Base-by-base conservation (phyloP, 2,888 invertebrate genomes). In the Scotopteryx bipunctaria region DNA sequence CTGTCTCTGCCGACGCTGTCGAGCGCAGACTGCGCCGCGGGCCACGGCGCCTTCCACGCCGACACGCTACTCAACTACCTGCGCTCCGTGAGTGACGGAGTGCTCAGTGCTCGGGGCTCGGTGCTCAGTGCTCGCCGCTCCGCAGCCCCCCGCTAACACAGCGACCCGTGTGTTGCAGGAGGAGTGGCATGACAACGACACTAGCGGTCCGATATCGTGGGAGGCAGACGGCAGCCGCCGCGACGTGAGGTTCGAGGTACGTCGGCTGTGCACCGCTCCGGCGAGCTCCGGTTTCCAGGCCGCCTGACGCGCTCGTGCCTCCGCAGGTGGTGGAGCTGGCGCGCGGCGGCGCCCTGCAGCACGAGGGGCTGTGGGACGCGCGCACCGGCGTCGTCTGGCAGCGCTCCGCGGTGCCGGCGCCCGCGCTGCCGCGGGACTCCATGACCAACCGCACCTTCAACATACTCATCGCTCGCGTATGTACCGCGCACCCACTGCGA, bases 381-480 rank as follows among this genome's bases (percentile, higher is more conserved):
- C 67, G 63, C 63, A 73, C 63, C 8, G 77, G 78, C 21, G 66
- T 82, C 11, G 19, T 59, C 3, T 84, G 85, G 85, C 54, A 57
- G 59, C 83, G 78, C 51, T 50, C 38, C 49, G 69, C 63, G 33
- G 50, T 43, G 36, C 70, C 75, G 33, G 67, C 64, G 17, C 71
- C 66, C 8, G 61, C 63, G 23, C 72, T 70, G 57, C 79, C 81
- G 40, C 64, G 64, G 11, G 81, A 78, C 71, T 70, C 78, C 61
- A 85, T 87, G 85, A 71, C 76, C 63, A 86, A 86, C 71, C 79
- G 81, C 65, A 86, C 84, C 52, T 87, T 86, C 73, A 81, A 71
- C 48, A 76, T 87, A 15, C 80, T 86, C 64, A 78, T 86, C 47
- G 83, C 85, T 0, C 40, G 64, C 67, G 84, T 83, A 44, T 16